phyloP scores from a whole-genome alignment of 2,113 vertebrate species.

The Narcine bancroftii region DNA sequence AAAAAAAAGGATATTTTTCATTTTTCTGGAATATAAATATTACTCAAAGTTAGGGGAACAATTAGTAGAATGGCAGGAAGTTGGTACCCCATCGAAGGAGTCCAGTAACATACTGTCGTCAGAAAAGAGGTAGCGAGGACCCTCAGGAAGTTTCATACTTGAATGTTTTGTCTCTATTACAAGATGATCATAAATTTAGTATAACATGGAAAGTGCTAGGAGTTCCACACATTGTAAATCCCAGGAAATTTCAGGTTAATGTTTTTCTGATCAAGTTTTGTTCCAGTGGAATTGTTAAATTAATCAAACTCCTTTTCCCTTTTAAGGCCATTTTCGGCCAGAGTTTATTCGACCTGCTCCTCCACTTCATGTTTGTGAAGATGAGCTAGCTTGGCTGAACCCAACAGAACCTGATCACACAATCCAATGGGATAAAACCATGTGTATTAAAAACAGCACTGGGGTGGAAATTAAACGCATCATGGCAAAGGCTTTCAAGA shows the following conservation, averaged over 20 bases:
- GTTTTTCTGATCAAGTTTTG: neutral
- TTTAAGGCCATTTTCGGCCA: slow-evolving; percentile 85
- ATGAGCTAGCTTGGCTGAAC: slow-evolving; percentile 90
- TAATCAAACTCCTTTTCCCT: neutral
- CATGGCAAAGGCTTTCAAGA: slow-evolving; percentile 98
- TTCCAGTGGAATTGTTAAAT: neutral
- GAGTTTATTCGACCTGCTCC: slow-evolving; percentile 91
- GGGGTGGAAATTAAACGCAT: slow-evolving; percentile 93
- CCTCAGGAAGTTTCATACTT: too few relatives aligned
- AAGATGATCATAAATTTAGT: too few relatives aligned
- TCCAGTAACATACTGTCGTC: too few relatives aligned
- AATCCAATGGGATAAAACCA: slow-evolving; percentile 90
- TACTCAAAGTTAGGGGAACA: neutral
- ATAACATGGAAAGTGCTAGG: too few relatives aligned
- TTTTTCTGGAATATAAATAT: neutral
- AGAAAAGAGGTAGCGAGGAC: too few relatives aligned
- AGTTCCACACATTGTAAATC: too few relatives aligned
- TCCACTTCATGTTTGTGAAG: slow-evolving; percentile 87
- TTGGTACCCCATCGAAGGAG: too few relatives aligned
- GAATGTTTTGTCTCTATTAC: too few relatives aligned
- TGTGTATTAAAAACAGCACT: slow-evolving; percentile 94
- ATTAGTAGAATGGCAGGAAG: neutral
- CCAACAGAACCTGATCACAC: slow-evolving; percentile 86
- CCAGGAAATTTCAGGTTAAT: neutral
- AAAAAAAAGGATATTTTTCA: neutral